Conservation (phyloP, 2,797 vertebrate species). For the Alcedo atthis region DNA sequence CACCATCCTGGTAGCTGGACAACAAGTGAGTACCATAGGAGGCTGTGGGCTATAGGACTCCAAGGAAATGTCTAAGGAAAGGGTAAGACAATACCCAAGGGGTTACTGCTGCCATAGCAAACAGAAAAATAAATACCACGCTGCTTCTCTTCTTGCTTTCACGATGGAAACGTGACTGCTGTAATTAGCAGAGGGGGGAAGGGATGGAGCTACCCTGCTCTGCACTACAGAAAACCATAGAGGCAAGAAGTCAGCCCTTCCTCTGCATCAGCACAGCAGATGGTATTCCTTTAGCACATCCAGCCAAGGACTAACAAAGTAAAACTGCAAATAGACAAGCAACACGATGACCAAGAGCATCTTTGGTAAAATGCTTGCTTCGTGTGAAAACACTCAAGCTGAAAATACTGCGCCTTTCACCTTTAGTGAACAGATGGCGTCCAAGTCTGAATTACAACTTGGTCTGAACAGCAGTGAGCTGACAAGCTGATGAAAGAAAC, state of each 20-base stretch:
- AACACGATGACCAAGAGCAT: neutral
- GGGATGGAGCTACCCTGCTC: neutral
- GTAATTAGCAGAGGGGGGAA: neutral
- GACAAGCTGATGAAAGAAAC: neutral
- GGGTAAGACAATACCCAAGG: slow-evolving; percentile 10
- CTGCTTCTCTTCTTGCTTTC: neutral
- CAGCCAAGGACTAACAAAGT: neutral
- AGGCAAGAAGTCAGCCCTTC: neutral
- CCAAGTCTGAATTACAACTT: neutral
- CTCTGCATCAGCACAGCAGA: neutral
- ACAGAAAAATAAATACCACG: slow-evolving; percentile 27
- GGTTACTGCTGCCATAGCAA: slow-evolving; percentile 31
- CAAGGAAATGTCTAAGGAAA: slow-evolving; percentile 13
- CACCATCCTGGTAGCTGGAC: neutral
- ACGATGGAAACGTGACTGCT: neutral
- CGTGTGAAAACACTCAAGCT: neutral
- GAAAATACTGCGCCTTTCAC: neutral
- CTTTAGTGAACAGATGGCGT: neutral
- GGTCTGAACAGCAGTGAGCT: neutral
- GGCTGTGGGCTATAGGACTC: neutral
- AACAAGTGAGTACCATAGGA: neutral
- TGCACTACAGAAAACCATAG: neutral
- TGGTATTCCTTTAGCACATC: neutral
- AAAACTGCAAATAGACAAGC: neutral
- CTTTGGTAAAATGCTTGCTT: neutral